These are phyloP conservation scores for Opisthocomus hoazin DNA, from an alignment of 2,113 vertebrate species.

Conservation along the genomic window DNA sequence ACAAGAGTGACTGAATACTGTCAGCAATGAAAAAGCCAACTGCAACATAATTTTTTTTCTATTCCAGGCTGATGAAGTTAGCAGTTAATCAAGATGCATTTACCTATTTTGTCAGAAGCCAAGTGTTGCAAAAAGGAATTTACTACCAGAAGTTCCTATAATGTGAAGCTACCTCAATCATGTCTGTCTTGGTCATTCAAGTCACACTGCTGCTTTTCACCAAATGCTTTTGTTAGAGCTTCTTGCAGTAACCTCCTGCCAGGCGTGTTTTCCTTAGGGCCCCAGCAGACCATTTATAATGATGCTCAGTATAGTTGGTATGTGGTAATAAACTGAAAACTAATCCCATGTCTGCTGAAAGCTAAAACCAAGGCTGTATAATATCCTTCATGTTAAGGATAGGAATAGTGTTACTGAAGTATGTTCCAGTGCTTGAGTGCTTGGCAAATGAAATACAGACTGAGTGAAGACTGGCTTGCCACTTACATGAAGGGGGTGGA, in stretches of 20 bases:
- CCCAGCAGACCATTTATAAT: neutral
- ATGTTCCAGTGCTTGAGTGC: conserved; percentile 37
- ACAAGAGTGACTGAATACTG: neutral
- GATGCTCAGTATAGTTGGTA: neutral
- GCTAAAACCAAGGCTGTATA: conserved; percentile 39
- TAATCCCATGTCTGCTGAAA: neutral
- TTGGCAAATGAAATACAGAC: neutral
- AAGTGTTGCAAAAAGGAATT: neutral
- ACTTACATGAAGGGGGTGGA: neutral
- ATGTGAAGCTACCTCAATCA: neutral
- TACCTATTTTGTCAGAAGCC: neutral
- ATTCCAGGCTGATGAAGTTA: neutral
- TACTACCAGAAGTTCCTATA: neutral
- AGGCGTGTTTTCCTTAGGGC: neutral
- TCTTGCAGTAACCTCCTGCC: neutral
- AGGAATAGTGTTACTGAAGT: conserved; percentile 9
- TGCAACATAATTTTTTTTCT: neutral
- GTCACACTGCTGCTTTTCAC: neutral
- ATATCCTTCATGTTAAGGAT: neutral
- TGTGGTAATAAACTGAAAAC: conserved; percentile 30
- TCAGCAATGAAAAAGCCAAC: neutral
- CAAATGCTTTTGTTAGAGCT: neutral
- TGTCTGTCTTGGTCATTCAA: neutral
- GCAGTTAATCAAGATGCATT: neutral
- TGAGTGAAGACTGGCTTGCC: conserved; percentile 10